Evolutionary conservation across 2,888 invertebrate species (phyloP).

Genomic region (Ornithoptera alexandrae): DNA sequence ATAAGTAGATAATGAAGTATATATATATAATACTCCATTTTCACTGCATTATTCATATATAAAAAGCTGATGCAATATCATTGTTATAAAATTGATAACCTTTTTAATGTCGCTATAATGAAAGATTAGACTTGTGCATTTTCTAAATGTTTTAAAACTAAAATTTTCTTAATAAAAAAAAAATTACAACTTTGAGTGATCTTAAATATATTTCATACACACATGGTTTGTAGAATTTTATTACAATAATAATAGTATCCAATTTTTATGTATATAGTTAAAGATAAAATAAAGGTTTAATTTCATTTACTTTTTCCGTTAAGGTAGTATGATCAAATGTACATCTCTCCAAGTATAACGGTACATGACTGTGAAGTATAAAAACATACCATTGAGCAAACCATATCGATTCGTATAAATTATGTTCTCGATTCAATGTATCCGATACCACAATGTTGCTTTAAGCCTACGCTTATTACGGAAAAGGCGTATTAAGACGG

Average conservation of each 20-base stretch:
- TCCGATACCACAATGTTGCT: slow-evolving; percentile 17
- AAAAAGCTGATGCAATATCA: neutral
- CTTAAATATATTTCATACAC: no score
- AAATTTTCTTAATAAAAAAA: neutral
- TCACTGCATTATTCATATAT: neutral
- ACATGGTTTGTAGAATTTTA: no score
- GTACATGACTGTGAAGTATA: slow-evolving; percentile 33
- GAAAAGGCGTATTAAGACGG: neutral
- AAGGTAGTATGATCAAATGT: neutral
- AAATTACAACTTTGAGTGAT: no score
- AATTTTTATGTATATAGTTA: no score
- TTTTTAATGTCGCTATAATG: neutral
- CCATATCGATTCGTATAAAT: slow-evolving; percentile 38
- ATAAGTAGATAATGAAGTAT: slow-evolving; percentile 1
- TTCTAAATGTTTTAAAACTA: neutral
- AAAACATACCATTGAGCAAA: slow-evolving; percentile 34
- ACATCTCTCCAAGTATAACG: slow-evolving; percentile 18
- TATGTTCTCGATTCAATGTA: slow-evolving; percentile 32
- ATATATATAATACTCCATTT: neutral
- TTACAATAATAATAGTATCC: no score
- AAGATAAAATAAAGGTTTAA: neutral
- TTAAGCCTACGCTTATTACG: slow-evolving; percentile 12
- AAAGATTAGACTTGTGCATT: neutral
- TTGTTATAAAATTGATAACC: neutral
- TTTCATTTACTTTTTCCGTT: slow-evolving; percentile 1